Evolutionary conservation across 2,888 invertebrate genomes (phyloP), one percentile per base, ranked within the genome.

Genomic region (Synergus itoensis): DNA sequence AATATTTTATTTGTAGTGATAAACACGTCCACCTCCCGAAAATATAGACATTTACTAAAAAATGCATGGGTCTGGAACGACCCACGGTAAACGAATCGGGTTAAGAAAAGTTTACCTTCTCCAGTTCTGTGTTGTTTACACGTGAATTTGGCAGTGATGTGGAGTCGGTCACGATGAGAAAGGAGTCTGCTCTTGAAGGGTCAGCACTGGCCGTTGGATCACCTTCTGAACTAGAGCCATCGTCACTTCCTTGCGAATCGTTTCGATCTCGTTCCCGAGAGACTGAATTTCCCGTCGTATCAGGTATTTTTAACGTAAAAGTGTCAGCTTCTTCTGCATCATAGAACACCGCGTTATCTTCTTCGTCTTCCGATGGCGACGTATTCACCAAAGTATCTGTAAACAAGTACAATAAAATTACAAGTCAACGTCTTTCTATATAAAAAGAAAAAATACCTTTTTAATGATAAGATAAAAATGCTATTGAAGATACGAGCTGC

Each of bases 361-460:
- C 95, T 83, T 95, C 94, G 87, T 94, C 95, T 86, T 94, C 94
- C 12, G 94, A 94, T 84, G 93, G 93, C 28, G 93, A 92, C 76
- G 92, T 91, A 81, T 91, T 92, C 16, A 88, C 87, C n/a, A 86
- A 85, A 40, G 89, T 85, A 88, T 92, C 92, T 92, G 77, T n/a
- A 79, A 63, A 43, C 57, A 60, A 43, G 43, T 76, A 73, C n/a
- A 62, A 75, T 65, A 16, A n/a, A 41, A 63, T 48, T 16, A 40
- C 5, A 36, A 18, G 41, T 53, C 40, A 41, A 48, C 18, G 76
- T 8, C 28, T 53, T 69, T 53, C 0, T 21, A 73, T 36, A 8
- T 53, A 53, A 21, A 28, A 41, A 63, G 43, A 53, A 75, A 40
- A 11, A 28, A 1, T 36, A n/a, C 0, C 36, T 12, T 73, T n/a